Evolutionary conservation across 1,140 invertebrate genomes (phyloP), one percentile per base, ranked within the genome.

Genomic region (Drosophila ananassae): DNA sequence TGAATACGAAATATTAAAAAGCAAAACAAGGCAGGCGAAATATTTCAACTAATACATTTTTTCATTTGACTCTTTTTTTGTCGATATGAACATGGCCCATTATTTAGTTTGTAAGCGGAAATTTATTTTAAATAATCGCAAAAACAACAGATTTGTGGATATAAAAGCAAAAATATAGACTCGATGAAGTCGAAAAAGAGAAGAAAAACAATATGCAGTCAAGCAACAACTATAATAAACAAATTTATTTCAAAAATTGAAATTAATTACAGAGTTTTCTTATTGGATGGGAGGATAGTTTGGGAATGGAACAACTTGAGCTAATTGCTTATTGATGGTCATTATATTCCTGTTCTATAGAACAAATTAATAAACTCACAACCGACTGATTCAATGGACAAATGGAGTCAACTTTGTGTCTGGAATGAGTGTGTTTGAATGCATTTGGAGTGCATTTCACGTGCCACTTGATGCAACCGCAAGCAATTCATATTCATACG

Each of bases 401-500:
- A 64, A 67, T 67, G 28, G 52, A 67, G 63, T 64, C 63, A 39
- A 46, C 46, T 32, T 17, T 41, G 21, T 44, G 34, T 51, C 46
- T 44, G 46, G 10, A 25, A 51, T 62, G 41, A 69, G 66, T 69
- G 63, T 32, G 63, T 69, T 68, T 69, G 66, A 69, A 69, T 68
- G 62, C 62, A 39, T 47, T 60, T 39, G 59, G 69, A 58, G 56
- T 72, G 64, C 83, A 63, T 69, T 68, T 57, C 66, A 63, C 66
- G 51, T 75, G 71, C 79, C 83, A 89, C 82, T 87, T 87, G 81
- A 83, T 77, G 59, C 71, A 69, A 83, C 83, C 83, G 57, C 82
- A 85, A 85, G 80, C 77, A 78, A 89, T 87, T 87, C 83, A 89
- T 89, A 87, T 89, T 87, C 83, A 87, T 89, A 89, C 82, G 82